Conservation (phyloP, 2,797 vertebrate species). For the Lateolabrax maculatus region DNA sequence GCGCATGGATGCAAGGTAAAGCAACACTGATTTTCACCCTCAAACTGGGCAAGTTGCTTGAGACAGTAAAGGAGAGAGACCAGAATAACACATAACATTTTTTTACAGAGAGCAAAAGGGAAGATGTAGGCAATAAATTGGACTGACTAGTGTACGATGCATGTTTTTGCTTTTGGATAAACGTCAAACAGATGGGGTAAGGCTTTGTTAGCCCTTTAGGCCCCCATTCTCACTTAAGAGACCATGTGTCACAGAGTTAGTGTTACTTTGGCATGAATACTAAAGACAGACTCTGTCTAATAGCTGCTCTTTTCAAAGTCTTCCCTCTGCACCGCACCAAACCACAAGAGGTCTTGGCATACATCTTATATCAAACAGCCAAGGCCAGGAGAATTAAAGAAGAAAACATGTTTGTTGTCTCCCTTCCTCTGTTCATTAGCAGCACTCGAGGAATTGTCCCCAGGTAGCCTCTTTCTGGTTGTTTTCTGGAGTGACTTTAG, state of each 20-base stretch:
- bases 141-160: background rate
- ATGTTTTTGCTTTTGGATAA: conserved; percentile 42
- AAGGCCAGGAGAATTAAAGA: conserved; percentile 78
- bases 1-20: background rate
- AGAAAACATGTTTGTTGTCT: conserved; percentile 79
- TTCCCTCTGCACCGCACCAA: conserved; percentile 61
- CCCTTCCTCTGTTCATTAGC: conserved; percentile 78
- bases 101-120: conserved; percentile 10
- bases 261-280: conserved; percentile 50
- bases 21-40: background rate
- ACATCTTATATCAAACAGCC: conserved; percentile 79
- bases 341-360: conserved; percentile 65
- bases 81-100: background rate
- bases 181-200: conserved; percentile 75
- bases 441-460: conserved; percentile 77
- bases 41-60: background rate
- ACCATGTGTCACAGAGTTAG: conserved; percentile 45
- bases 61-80: conserved; percentile 6
- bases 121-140: conserved; percentile 23
- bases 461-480: conserved; percentile 68
- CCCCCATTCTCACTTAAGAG: conserved; percentile 37
- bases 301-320: conserved; percentile 66
- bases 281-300: conserved; percentile 54
- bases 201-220: conserved; percentile 34
- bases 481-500: conserved; percentile 82